Evolutionary conservation across 2,113 vertebrate species (phyloP).

Genomic region (Etia nguti): DNA sequence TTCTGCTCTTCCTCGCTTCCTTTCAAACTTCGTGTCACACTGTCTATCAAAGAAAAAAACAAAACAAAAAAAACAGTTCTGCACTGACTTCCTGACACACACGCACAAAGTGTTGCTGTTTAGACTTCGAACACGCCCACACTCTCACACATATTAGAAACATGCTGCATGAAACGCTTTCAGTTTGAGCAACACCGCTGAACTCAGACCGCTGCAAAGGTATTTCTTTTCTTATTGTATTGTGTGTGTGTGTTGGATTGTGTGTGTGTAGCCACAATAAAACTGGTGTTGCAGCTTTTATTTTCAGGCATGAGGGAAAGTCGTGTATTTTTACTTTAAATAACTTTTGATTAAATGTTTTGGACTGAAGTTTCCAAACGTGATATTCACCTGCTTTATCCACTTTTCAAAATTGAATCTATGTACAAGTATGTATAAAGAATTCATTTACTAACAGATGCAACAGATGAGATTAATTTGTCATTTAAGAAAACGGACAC

Average conservation of each 20-base stretch:
- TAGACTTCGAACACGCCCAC: constrained; percentile 25
- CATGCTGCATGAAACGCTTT: not conserved
- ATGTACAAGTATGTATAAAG: not conserved
- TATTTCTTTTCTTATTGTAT: not conserved
- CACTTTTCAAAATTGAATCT: not conserved
- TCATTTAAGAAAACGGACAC: not conserved
- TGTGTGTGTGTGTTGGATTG: not conserved
- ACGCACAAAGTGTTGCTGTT: not conserved
- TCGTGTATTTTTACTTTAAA: not conserved
- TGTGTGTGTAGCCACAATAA: not conserved
- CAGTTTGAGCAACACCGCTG: not conserved
- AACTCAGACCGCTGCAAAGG: not conserved
- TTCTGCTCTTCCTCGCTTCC: not conserved
- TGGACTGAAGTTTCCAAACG: fast-evolving
- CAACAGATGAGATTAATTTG: not conserved
- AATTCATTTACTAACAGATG: fast-evolving
- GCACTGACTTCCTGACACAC: constrained; percentile 41
- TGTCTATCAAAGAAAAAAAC: not conserved
- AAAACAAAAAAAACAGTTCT: not conserved
- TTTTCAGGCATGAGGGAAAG: not conserved
- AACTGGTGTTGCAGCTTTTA: not conserved
- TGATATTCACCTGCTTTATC: not conserved
- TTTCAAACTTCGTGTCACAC: not conserved
- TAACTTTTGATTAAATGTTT: not conserved
- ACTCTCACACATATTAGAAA: not conserved